These are phyloP conservation scores for Sinelater perroti DNA, from an alignment of 2,888 invertebrate genomes.

Conservation along the genomic window DNA sequence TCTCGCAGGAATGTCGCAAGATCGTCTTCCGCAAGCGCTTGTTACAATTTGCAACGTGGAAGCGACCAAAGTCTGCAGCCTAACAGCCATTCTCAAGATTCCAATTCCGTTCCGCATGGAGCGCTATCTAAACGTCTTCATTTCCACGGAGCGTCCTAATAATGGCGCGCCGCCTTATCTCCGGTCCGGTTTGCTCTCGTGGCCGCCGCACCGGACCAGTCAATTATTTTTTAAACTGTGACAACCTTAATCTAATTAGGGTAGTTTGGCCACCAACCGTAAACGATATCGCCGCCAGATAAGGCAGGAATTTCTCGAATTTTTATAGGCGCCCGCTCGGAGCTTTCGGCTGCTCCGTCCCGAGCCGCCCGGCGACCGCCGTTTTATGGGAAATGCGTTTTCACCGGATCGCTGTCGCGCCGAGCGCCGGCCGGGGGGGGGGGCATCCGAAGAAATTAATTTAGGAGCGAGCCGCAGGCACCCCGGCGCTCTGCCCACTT, in stretches of 20 bases:
- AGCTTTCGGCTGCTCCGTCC: not conserved
- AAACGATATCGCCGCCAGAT: constrained; percentile 43
- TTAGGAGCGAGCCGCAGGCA: not conserved
- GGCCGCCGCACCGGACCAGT: constrained; percentile 49
- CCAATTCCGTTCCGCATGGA: too few species aligned
- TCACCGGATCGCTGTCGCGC: not conserved
- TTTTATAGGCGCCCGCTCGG: constrained; percentile 18
- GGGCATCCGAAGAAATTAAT: not conserved
- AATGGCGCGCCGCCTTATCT: constrained; percentile 36
- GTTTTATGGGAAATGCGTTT: not conserved
- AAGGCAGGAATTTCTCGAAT: constrained; percentile 33
- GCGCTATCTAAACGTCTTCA: constrained; percentile 45
- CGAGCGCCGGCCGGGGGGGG: not conserved
- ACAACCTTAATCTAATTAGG: constrained; percentile 59
- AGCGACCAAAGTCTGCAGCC: too few species aligned
- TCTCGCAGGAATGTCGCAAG: too few species aligned
- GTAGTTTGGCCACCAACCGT: constrained; percentile 54
- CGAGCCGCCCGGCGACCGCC: not conserved
- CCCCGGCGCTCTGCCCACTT: not conserved
- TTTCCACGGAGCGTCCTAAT: constrained; percentile 42
- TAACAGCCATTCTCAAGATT: too few species aligned
- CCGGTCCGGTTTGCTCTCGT: constrained; percentile 26
- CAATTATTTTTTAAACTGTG: constrained; percentile 60
- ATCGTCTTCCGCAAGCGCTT: too few species aligned
- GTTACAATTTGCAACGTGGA: too few species aligned